Conservation (phyloP, 2,888 invertebrate genomes). For the Ditylenchus weischeri region DNA sequence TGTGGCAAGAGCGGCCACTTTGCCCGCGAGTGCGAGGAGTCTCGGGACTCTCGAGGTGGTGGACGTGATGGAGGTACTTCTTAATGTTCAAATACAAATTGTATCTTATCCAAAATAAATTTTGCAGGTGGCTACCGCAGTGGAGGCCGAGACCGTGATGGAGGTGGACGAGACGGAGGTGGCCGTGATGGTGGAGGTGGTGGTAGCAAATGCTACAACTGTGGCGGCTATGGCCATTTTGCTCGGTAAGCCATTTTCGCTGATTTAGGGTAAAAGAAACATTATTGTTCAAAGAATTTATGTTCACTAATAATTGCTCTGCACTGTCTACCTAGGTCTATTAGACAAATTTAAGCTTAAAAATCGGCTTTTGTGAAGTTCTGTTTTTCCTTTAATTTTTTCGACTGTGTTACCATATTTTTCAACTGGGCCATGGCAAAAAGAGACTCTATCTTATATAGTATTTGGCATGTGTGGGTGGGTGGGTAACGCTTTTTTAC, state of each 20-base stretch:
- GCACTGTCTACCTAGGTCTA: neutral
- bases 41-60: conserved; percentile 10
- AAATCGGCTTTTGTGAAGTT: too few relatives aligned
- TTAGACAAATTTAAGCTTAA: too few relatives aligned
- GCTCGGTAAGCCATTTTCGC: conserved; percentile 29
- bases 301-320: neutral
- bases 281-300: neutral
- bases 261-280: neutral
- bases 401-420: too few relatives aligned
- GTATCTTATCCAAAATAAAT: too few relatives aligned
- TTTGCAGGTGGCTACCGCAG: conserved; percentile 1
- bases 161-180: conserved; percentile 9
- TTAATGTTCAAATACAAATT: conserved; percentile 31
- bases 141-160: conserved; percentile 8
- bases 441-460: too few relatives aligned
- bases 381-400: too few relatives aligned
- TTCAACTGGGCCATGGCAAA: too few relatives aligned
- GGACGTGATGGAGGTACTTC: conserved; percentile 29
- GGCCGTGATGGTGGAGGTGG: conserved; percentile 26
- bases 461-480: too few relatives aligned
- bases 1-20: conserved; percentile 17
- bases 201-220: conserved; percentile 45
- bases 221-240: conserved; percentile 50
- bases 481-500: too few relatives aligned
- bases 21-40: conserved; percentile 11